Base-by-base conservation (phyloP, 2,797 vertebrate species). In the Eospalax fontanierii region DNA sequence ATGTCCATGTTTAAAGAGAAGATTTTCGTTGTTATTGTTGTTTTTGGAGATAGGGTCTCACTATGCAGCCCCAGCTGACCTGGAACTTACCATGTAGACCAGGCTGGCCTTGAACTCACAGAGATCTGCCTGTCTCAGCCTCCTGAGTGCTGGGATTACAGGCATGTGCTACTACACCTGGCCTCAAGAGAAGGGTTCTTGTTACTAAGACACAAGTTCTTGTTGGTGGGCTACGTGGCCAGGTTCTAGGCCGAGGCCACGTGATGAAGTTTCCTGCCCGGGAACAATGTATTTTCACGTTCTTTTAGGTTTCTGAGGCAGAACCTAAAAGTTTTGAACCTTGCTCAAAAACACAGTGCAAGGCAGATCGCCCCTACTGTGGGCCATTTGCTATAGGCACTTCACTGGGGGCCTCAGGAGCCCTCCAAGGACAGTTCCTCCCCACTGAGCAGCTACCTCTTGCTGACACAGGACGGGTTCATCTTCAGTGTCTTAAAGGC, bases 281-380 rank as follows among this genome's bases (percentile, higher is more conserved):
- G 81, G 50, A 46, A 65, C 38, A 83, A 40, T 43, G 40, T 50
- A 90, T 76, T 76, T 91, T 65, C 26, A 57, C n/a, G 74, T 73
- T 89, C 68, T 90, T n/a, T 93, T 91, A n/a, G 16, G 71, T 89
- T 78, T 89, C 71, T 38, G 54, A 57, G 74, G 43, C 30, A 85
- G 79, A 75, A 65, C n/a, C 33, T n/a, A n/a, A n/a, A n/a, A n/a
- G n/a, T n/a, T n/a, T n/a, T n/a, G n/a, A n/a, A 65, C 28, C 2
- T 54, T 54, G 50, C 14, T 54, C 50, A 26, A 65, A 38, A 59
- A 50, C 59, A 40, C 35, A 91, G 40, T 59, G 81, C 26, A 76
- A 76, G 79, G 79, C 22, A 73, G 38, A 38, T 10, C 24, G n/a
- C 28, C 54, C 57, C 3, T 5, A 0, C 18, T 33, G 24, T 18